Base-by-base conservation (phyloP, 2,797 vertebrate genomes). In the Florisuga fusca region DNA sequence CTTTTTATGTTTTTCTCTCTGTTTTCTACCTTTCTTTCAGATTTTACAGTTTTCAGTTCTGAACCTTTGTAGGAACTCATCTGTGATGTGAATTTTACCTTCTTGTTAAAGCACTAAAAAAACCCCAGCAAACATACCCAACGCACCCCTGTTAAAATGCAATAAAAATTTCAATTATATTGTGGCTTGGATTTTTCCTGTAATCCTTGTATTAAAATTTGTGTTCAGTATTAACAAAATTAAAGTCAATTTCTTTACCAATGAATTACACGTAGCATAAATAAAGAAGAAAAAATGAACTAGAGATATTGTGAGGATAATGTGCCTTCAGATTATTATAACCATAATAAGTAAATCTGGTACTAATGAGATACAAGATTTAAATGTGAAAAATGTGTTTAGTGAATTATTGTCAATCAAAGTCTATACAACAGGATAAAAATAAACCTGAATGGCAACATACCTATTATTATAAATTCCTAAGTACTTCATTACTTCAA, bases 401-500 rank as follows among this genome's bases (percentile, higher is more conserved):
- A 95, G 93, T 96, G 94, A 95, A 96, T 97, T 97, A 97, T 89
- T 98, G 96, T 96, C 97, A 98, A 95, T 97, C 97, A 97, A 33
- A 94, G 96, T 93, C 90, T 97, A 75, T 72, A 75, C 77, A 96
- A 48, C 59, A 97, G 97, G 95, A 93, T 97, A 97, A 96, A 93
- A 87, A 62, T 97, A 97, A 97, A 96, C 95, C 97, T 97, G 91
- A 97, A 97, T 94, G 96, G 97, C 95, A 98, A 97, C 82, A 97
- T 61, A 96, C 25, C 94, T 96, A 96, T 97, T 97, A 97, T 95
- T 97, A 97, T 83, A 98, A 97, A 98, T 98, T 97, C 96, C 94
- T 97, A 97, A 97, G 95, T 94, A 94, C 83, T 97, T 97, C 93
- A 97, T 96, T 97, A 97, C 94, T 97, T 97, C 36, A 91, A 97